Percentiles rank a stretch among this genome's conserved stretches.
Evolutionary conservation across 1,140 invertebrate genomes (phyloP).

Genomic region (Melipona quadrifasciata): DNA sequence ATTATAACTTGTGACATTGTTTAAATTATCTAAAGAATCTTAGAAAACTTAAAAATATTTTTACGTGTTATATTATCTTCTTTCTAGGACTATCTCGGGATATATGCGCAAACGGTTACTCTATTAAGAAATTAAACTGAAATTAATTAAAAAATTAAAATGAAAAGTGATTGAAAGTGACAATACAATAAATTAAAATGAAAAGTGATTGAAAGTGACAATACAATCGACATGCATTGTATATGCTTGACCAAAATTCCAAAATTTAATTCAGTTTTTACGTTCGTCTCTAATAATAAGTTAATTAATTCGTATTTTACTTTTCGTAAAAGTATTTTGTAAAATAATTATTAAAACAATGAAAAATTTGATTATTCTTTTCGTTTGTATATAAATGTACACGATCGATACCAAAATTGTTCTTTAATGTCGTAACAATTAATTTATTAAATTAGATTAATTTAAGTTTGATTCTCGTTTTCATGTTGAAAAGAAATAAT

Average conservation of each 20-base stretch:
- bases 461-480: not conserved
- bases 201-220: not conserved
- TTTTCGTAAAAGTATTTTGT: not conserved
- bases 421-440: not conserved
- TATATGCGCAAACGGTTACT: not conserved
- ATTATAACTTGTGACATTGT: not conserved
- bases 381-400: no score
- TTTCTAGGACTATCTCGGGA: no score
- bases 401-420: no score
- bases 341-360: not conserved
- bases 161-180: not conserved
- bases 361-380: not conserved
- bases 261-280: not conserved
- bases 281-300: not conserved
- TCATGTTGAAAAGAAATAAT: no score
- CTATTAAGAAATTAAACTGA: not conserved
- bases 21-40: not conserved
- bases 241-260: no score
- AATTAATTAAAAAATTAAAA: not conserved
- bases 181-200: not conserved
- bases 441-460: not conserved
- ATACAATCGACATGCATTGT: not conserved
- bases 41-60: not conserved
- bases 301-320: not conserved
- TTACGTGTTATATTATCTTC: not conserved